phyloP scores from a whole-genome alignment of 2,797 vertebrate species.

The Phataginus tetradactyla region DNA sequence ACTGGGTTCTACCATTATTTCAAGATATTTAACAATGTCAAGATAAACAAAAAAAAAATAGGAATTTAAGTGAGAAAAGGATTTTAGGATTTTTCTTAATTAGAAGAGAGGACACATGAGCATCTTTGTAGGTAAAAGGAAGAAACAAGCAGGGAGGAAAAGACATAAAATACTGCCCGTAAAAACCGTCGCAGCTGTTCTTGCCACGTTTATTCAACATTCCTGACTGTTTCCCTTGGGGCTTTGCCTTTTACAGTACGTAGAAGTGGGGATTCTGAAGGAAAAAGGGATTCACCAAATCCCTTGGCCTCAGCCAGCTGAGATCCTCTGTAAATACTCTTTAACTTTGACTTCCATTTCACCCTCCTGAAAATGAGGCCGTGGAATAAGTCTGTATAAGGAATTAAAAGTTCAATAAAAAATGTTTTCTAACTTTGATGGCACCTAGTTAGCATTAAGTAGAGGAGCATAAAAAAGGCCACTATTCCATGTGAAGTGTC shows the following conservation, averaged over 20 bases:
- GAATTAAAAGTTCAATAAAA: conserved; percentile 50
- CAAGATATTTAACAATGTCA: not conserved
- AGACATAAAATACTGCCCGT: not conserved
- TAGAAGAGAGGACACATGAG: not conserved
- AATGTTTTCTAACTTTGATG: conserved; percentile 24
- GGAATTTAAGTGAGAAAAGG: not conserved
- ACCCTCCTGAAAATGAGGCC: not conserved
- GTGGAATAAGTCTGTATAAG: not conserved
- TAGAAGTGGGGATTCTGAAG: not conserved
- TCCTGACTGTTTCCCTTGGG: not conserved
- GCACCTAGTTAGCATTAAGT: conserved; percentile 16
- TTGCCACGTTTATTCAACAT: not conserved
- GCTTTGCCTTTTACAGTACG: not conserved
- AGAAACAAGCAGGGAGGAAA: not conserved
- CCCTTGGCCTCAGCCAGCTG: not conserved
- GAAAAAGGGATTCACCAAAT: not conserved
- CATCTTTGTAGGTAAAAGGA: not conserved
- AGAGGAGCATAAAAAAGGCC: not conserved
- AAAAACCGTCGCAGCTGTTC: not conserved
- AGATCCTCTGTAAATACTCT: not conserved
- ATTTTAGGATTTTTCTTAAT: not conserved
- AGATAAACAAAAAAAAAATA: not conserved
- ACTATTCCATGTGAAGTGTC: conserved; percentile 53
- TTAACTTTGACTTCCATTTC: not conserved
- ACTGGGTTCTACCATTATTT: not conserved